These are phyloP conservation scores for Cheilosia variabilis DNA, from an alignment of 2,888 invertebrate genomes.

Conservation along the genomic window DNA sequence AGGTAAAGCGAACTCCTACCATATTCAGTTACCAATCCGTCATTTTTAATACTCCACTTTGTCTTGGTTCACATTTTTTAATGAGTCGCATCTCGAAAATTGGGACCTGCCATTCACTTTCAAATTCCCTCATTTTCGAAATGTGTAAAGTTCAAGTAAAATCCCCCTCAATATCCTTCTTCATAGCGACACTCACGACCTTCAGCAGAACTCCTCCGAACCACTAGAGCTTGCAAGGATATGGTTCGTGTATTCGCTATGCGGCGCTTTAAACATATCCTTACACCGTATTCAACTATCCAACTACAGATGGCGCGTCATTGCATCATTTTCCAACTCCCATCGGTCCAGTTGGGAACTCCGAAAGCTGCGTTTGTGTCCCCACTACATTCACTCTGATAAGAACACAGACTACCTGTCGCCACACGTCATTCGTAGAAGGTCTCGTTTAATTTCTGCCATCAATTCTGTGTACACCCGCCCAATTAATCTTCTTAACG, in stretches of 20 bases:
- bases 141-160: background rate
- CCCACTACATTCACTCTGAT: background rate
- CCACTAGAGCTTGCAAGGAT: conserved; percentile 14
- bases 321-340: background rate
- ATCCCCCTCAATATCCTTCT: conserved; percentile 35
- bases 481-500: conserved; percentile 63
- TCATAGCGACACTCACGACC: conserved; percentile 12
- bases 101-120: background rate
- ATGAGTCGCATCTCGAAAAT: no score
- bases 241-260: conserved; percentile 50
- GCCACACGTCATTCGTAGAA: background rate
- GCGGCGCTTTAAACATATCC: conserved; percentile 14
- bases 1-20: no score
- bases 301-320: conserved; percentile 32
- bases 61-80: no score
- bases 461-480: background rate
- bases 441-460: conserved; percentile 13
- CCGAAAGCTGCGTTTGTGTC: background rate
- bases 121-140: background rate
- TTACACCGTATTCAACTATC: background rate
- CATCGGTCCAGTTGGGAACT: background rate
- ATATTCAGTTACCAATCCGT: no score
- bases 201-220: background rate
- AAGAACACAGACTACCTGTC: background rate
- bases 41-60: no score